Evolutionary conservation across 2,113 vertebrate genomes (phyloP), one percentile per base, ranked within the genome.

Genomic region (Cyprinodon variegatus): DNA sequence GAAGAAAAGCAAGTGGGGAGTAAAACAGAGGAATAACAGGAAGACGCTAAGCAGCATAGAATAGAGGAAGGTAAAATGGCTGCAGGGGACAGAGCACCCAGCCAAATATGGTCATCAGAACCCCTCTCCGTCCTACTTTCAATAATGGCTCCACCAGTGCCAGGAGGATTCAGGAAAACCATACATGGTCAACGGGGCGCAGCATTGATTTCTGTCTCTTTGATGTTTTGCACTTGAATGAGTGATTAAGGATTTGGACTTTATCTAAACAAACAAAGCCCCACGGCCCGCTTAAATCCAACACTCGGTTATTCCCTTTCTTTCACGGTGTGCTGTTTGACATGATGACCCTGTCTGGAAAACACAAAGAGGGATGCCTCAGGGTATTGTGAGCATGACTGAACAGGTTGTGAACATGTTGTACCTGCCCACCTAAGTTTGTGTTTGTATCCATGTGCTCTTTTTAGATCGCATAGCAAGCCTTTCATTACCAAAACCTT

Each of bases 101-200:
- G 89, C 90, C 91, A 92, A 92, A 90, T 90, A 90, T 88, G 91
- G 92, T 92, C 91, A 91, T 92, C 88, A 75, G 87, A 77, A 89
- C 88, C 83, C 70, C 64, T 76, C 85, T 78, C 83, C 91, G 92
- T 88, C 91, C 92, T 92, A 92, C 88, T 92, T 93, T 92, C 83
- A 80, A 78, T 87, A 88, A 91, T 85, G 83, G 74, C 83, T 79
- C 76, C 86, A 87, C 79, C 83, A 80, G 83, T 79, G 79, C 74
- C 72, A 64, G 71, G 68, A 76, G 78, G 72, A 89, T 67, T 83
- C 86, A 91, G 87, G 84, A 88, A 89, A 69, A 62, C 87, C 82
- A 78, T 86, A 81, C 85, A 84, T 83, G 83, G 86, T 81, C 86
- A 84, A 43, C 11, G 69, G 76, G 78, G 76, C 65, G 79, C 72